Evolutionary conservation across 1,140 invertebrate species (phyloP), one percentile per base, ranked within the genome.

Genomic region (Conus betulinus): DNA sequence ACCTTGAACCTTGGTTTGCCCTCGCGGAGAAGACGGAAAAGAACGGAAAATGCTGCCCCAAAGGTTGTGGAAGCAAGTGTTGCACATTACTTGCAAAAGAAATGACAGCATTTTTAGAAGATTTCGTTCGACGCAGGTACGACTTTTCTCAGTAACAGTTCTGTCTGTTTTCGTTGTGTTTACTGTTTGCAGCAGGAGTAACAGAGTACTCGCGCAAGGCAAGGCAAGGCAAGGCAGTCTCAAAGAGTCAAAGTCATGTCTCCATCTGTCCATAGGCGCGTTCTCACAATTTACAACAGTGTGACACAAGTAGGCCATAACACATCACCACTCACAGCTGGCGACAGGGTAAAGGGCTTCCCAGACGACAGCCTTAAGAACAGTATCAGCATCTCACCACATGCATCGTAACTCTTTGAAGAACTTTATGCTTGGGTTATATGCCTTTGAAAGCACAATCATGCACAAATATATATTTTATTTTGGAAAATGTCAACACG

Each of bases 81-180:
- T 81, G 79, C 79, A 15, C 13, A 17, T 81, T 23, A 8, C 79
- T 6, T 3, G 79, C 51, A 81, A 17, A 81, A 51, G 39, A 13
- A 55, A 81, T 6, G 23, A 25, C 79, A 53, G 51, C 79, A 53
- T 78, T 78, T 13, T 39, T 4, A 53, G 20, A 51, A 81, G 79
- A 55, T 81, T 13, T 81, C 51, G 51, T 13, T 81, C 79, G 17
- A 81, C 79, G 23, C 79, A 81, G 79, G 79, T 81, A 53, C 27
- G 15, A 23, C 13, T 51, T 81, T 15, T 39, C 51, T 52, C 52
- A 23, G 51, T 53, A 55, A 5, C 15, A 81, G 5, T 81, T 6
- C 25, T 25, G 27, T 81, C 27, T 52, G 10, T 10, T 6, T 7
- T 11, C 39, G 10, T 13, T 27, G 8, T 60, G 8, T 8, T 60